Conservation (phyloP, 2,888 invertebrate species). For the Watsonalla binaria region DNA sequence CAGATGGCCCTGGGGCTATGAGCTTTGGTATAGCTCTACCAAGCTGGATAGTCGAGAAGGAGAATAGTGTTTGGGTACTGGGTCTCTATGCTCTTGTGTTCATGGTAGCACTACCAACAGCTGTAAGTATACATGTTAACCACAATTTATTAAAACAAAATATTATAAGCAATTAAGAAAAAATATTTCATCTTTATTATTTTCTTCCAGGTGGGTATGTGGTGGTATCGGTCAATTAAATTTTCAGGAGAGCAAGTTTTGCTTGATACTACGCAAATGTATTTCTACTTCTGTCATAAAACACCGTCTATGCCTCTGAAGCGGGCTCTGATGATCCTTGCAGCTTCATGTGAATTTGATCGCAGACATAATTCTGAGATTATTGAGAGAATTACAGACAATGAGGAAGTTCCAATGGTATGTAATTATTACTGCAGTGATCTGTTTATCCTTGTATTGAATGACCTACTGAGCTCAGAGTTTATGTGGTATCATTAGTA, state of each 20-base stretch:
- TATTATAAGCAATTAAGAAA: background rate
- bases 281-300: conserved; percentile 96
- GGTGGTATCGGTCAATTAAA: conserved; percentile 99
- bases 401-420: conserved; percentile 95
- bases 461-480: background rate
- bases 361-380: conserved; percentile 96
- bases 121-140: conserved; percentile 69
- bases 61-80: conserved; percentile 98
- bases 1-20: conserved; percentile 99
- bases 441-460: background rate
- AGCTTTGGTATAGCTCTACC: conserved; percentile 99
- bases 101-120: conserved; percentile 96
- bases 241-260: conserved; percentile 98
- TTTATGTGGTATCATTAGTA: background rate
- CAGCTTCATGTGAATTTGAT: conserved; percentile 97
- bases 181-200: background rate
- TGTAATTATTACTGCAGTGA: conserved; percentile 24
- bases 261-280: conserved; percentile 97
- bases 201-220: conserved; percentile 86
- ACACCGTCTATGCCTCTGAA: conserved; percentile 97
- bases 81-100: conserved; percentile 97
- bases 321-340: conserved; percentile 97
- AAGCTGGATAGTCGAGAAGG: conserved; percentile 99
- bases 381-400: conserved; percentile 93
- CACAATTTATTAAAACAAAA: background rate